A percentile compares a stretch with the other conserved stretches of the same genome.
Evolutionary conservation across 2,888 invertebrate species (phyloP).

Genomic region (Hypomecis punctinalis): DNA sequence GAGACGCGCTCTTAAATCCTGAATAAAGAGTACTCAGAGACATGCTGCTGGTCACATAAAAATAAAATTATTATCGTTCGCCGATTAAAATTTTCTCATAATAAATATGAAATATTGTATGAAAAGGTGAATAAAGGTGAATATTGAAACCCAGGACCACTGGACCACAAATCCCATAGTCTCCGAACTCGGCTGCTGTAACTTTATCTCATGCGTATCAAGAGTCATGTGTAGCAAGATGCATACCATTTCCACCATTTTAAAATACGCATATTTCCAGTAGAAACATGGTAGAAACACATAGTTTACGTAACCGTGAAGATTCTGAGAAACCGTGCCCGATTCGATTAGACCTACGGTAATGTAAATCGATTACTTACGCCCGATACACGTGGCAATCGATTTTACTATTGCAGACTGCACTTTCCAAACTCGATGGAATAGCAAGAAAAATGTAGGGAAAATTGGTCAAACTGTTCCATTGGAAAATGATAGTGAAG

Average conservation of each 20-base stretch:
- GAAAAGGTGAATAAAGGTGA: too few species aligned
- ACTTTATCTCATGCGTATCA: too few species aligned
- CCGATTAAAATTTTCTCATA: too few species aligned
- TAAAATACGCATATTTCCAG: slow-evolving; percentile 21
- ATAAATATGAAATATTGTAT: too few species aligned
- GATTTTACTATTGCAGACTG: slow-evolving; percentile 16
- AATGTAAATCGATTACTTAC: slow-evolving; percentile 38
- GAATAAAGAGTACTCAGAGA: too few species aligned
- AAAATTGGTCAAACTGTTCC: background rate
- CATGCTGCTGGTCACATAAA: too few species aligned
- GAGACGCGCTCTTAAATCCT: too few species aligned
- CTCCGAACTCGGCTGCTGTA: background rate
- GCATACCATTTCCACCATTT: slow-evolving; percentile 1
- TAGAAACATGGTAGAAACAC: slow-evolving; percentile 14
- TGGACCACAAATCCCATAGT: too few species aligned
- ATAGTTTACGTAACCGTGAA: slow-evolving; percentile 39
- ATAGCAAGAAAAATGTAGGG: slow-evolving; percentile 7
- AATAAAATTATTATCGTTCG: too few species aligned
- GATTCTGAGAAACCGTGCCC: slow-evolving; percentile 38
- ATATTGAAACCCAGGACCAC: too few species aligned
- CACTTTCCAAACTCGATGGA: slow-evolving; percentile 34
- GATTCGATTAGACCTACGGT: slow-evolving; percentile 39
- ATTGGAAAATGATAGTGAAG: background rate
- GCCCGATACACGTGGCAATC: slow-evolving; percentile 33
- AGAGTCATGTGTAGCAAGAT: too few species aligned